Evolutionary conservation across 2,113 vertebrate genomes (phyloP), one percentile per base, ranked within the genome.

Genomic region (Panurus biarmicus): DNA sequence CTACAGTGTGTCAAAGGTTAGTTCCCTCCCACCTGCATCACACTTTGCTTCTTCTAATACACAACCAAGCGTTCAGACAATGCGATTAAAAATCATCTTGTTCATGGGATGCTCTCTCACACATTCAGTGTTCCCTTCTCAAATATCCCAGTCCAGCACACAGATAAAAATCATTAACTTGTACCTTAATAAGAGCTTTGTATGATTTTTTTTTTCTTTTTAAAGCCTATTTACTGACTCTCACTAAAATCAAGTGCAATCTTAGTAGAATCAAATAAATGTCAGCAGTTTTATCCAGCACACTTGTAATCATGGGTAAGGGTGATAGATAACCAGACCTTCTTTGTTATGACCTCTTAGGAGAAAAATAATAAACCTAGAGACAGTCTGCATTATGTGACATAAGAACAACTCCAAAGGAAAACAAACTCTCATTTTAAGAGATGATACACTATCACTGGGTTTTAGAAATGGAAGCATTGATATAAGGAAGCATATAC

Each of bases 1-100:
- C 65, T 69, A 48, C 56, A 84, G 74, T 60, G 60, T 92, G 93
- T 94, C 87, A 96, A 96, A 95, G 65, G 87, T 93, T 96, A 86
- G 85, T 57, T 94, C 87, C 91, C 83, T 96, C 76, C 85, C 89
- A 94, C 60, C 84, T 91, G 91, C 95, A 85, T 75, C 56, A 23
- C 62, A 95, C 86, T 87, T 95, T 56, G 53, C 74, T 73, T n/a
- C 72, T 84, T 77, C 83, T 66, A 64, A 91, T 58, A 94, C 75
- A 97, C 91, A 76, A 70, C 82, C 9, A 18, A 60, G 89, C 79
- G 77, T 79, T 73, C 95, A 91, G 65, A 91, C 89, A 94, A 95
- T 79, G 62, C 12, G 1, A 95, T 85, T 94, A 80, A 83, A 87
- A 92, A 71, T 40, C 51, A 67, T 86, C 61, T 94, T 93, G 80